Evolutionary conservation across 2,888 invertebrate species (phyloP), one percentile per base, ranked within the genome.

Genomic region (Thereva unica): DNA sequence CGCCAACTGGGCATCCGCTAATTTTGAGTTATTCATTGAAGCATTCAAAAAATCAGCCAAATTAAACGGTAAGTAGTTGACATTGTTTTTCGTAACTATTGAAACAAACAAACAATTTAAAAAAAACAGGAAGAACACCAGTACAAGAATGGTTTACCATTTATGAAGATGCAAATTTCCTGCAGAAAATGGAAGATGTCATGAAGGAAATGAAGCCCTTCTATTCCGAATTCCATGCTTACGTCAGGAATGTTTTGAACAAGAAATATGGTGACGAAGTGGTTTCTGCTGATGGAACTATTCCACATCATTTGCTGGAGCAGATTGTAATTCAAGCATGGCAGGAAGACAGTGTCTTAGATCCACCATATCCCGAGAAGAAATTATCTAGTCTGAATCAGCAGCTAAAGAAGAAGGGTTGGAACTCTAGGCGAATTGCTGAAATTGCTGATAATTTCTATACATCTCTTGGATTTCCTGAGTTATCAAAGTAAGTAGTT

Each of bases 151-250:
- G 78, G 78, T 77, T 76, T 49, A 73, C 72, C 6, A 76, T 73
- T 56, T 75, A 78, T 64, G 73, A 74, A 54, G 75, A 75, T 70
- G 69, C 73, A 38, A 73, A 77, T 56, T 75, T 78, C 68, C 66
- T 79, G 0, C 67, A 72, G 47, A 78, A 78, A 69, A 78, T 79
- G 78, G 74, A 77, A 64, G 71, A 73, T n/a, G 78, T 78, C 0
- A 78, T 91, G 85, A 84, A 86, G 73, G 87, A 91, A 75, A 82
- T 95, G 66, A 88, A 87, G 75, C 95, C 95, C 0, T 78, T 95
- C 1, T 95, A 95, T 76, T 81, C 88, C 63, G 88, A 93, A 75
- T 80, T 95, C 12, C 94, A 95, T 76, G 92, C 91, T 0, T 94
- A 92, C 73, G 87, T 93, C 4, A 83, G 93, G 69, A 84, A 86